phyloP scores from a whole-genome alignment of 1,140 invertebrate genomes.

The Geopemphigus sp. region DNA sequence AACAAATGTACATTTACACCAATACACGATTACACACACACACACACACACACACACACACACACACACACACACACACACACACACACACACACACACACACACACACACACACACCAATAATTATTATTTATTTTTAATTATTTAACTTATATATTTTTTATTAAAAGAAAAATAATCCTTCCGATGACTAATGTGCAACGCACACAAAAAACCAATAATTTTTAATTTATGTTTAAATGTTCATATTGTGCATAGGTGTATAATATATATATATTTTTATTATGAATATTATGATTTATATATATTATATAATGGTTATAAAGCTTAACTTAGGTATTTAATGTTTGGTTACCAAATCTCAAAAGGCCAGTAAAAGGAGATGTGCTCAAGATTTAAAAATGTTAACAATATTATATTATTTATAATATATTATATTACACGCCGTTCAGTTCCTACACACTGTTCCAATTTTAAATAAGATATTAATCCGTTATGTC shows the following conservation, averaged over 20 bases:
- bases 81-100: conserved; percentile 6
- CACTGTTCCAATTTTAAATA: conserved; percentile 35
- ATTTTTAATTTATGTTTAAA: conserved; percentile 22
- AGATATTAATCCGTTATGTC: background rate
- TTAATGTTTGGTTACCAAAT: conserved; percentile 49
- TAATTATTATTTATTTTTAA: conserved; percentile 49
- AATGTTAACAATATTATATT: conserved; percentile 26
- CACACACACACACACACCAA: conserved; percentile 19
- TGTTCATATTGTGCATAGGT: conserved; percentile 27
- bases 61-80: background rate
- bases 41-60: conserved; percentile 8
- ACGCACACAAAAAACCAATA: background rate
- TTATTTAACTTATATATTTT: conserved; percentile 32
- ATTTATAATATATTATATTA: conserved; percentile 12
- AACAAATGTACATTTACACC: conserved; percentile 16
- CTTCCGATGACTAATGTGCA: conserved; percentile 38
- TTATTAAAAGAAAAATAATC: conserved; percentile 23
- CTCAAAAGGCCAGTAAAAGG: conserved; percentile 49
- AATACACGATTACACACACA: conserved; percentile 1
- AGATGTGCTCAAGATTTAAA: conserved; percentile 47
- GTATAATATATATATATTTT: conserved; percentile 35
- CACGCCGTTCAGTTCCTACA: conserved; percentile 45
- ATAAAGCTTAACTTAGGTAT: conserved; percentile 35
- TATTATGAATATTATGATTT: conserved; percentile 7
- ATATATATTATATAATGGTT: conserved; percentile 21